These are phyloP conservation scores for Rallus limicola DNA, from an alignment of 2,113 vertebrate genomes.

Conservation along the genomic window DNA sequence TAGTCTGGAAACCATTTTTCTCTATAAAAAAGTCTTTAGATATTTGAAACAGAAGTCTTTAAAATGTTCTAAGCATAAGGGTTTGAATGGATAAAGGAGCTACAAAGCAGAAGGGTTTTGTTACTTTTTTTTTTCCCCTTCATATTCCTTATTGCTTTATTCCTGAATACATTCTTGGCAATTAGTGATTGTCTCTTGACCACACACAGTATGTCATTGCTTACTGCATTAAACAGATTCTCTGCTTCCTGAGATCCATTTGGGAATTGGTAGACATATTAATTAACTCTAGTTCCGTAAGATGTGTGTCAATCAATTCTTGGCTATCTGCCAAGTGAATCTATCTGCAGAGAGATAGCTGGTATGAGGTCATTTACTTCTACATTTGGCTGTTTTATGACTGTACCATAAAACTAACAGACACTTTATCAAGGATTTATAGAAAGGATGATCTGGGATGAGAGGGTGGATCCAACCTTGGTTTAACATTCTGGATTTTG, in stretches of 20 bases:
- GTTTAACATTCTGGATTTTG: conserved; percentile 33
- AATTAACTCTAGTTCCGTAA: conserved; percentile 76
- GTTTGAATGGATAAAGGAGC: conserved; percentile 9
- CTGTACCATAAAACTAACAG: conserved; percentile 51
- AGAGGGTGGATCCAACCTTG: conserved; percentile 10
- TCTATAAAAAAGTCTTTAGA: neutral
- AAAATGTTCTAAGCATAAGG: neutral
- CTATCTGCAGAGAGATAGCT: conserved; percentile 67
- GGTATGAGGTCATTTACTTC: conserved; percentile 71
- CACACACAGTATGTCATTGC: conserved; percentile 71
- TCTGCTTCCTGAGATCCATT: conserved; percentile 71
- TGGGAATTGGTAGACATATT: conserved; percentile 78
- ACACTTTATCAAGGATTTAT: conserved; percentile 61
- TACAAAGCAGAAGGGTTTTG: neutral
- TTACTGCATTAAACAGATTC: conserved; percentile 76
- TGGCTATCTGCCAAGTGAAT: conserved; percentile 73
- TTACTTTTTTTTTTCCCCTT: neutral
- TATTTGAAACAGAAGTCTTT: conserved; percentile 34
- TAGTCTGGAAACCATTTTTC: neutral
- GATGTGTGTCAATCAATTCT: conserved; percentile 77
- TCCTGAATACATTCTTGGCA: conserved; percentile 49
- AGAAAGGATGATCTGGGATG: conserved; percentile 38
- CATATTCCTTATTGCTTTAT: conserved; percentile 31
- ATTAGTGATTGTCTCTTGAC: conserved; percentile 68
- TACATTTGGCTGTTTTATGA: conserved; percentile 59